Evolutionary conservation across 2,888 invertebrate genomes (phyloP), one percentile per base, ranked within the genome.

Genomic region (Meteorus cinctellus): DNA sequence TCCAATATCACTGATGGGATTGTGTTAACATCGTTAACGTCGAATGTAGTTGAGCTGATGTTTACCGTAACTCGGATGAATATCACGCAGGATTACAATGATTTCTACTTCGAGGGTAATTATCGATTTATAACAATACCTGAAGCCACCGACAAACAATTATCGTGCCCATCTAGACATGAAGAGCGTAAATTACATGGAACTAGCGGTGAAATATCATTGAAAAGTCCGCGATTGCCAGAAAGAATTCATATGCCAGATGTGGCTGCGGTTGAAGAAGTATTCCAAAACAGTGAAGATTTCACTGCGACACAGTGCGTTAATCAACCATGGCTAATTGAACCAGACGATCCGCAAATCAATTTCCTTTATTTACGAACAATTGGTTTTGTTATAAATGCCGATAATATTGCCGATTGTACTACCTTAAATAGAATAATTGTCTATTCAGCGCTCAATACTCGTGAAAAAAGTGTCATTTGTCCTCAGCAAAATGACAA

Each of bases 61-160:
- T 95, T 96, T 86, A 92, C 93, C 27, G 93, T 96, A 8, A 93
- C 93, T 16, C 92, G 94, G 87, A 95, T 96, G 96, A 94, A 94
- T 90, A 94, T 95, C 75, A 94, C 94, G 8, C 94, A 96, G 89
- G 95, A 96, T 90, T 95, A 95, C 85, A 92, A 94, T 75, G 94
- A 95, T 86, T 95, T 95, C 89, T 93, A 93, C 86, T 95, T 96
- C 90, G 95, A 96, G 84, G 94, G 94, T 0, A 93, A 93, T 86
- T 94, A 93, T 83, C 93, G 94, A 85, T 94, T 94, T 87, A 90
- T 94, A 67, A 91, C 60, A 41, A 74, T 41, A 16, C 68, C 34
- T 10, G 68, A 72, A 24, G 59, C 45, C 0, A 72, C 60, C n/a
- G 69, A 67, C 76, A 24, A 78, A 73, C 91, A 92, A 63, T 89